Evolutionary conservation across 1,140 invertebrate species (phyloP).

Genomic region (Bombus waltoni): DNA sequence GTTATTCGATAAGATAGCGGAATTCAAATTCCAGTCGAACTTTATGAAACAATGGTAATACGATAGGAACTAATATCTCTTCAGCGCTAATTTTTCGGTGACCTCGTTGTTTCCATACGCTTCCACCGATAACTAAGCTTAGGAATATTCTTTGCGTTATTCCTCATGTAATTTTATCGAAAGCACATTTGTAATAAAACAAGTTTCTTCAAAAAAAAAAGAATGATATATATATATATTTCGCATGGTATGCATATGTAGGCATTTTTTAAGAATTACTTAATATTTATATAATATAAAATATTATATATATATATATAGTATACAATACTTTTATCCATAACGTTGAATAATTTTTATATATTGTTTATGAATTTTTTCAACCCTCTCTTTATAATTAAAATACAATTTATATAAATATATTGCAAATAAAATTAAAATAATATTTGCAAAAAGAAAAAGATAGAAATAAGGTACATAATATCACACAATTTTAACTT

Average conservation of each 20-base stretch:
- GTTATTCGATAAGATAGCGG: slow-evolving; percentile 53
- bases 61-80: not conserved
- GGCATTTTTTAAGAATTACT: not conserved
- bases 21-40: not conserved
- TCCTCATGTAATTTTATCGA: slow-evolving; percentile 17
- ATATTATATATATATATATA: not conserved
- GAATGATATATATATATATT: not conserved
- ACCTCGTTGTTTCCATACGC: not conserved
- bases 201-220: not conserved
- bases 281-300: not conserved
- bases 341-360: not conserved
- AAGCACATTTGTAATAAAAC: not conserved
- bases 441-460: not conserved
- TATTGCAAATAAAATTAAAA: not conserved
- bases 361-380: not conserved
- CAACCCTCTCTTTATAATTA: not conserved
- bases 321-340: not conserved
- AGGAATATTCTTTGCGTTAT: not conserved
- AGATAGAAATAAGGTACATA: not conserved
- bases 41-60: not conserved
- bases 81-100: not conserved
- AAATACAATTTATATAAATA: not conserved
- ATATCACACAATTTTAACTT: not conserved
- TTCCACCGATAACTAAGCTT: not conserved
- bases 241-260: not conserved